Evolutionary conservation across 2,888 invertebrate species (phyloP), one percentile per base, ranked within the genome.

Genomic region (Ptilodon capucinus): DNA sequence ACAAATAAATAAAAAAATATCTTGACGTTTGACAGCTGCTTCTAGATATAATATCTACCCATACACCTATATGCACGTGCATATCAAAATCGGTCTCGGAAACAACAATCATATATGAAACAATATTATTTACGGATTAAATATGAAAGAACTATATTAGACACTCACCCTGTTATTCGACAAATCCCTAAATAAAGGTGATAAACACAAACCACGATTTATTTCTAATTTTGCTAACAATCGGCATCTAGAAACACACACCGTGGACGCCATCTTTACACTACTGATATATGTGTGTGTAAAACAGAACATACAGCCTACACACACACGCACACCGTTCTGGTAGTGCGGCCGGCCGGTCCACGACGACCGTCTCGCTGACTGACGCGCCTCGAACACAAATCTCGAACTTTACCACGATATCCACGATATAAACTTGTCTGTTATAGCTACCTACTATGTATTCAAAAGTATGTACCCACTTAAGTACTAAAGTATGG

Each of bases 261-360:
- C 92, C 79, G 91, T 90, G 81, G 92, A 91, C 92, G 92, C 92
- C 92, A 92, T 92, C 85, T 92, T 92, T 87, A 84, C 84, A 89
- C 87, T 87, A 89, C 86, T 72, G 64, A 61, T 68, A 70, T 54
- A 63, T 35, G 11, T 18, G 46, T 41, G 42, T 36, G 44, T 54
- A 55, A 39, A 52, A 42, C 32, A 40, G 25, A 48, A 48, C 13
- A 18, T 13, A 17, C 32, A 14, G 14, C 8, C 14, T 14, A 14
- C n/a, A 4, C 36, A 14, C 18, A 11, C 36, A 18, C 36, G 3
- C 18, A 7, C 35, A 4, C 36, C 36, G 36, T 3, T 36, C 36
- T 4, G 35, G 17, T 18, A 9, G 13, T 3, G 13, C 32, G 11
- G 32, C 6, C 32, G 23, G 62, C 67, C 68, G 64, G 64, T 63